phyloP scores from a whole-genome alignment of 2,797 vertebrate species.

The Alcedo quadribrachys region DNA sequence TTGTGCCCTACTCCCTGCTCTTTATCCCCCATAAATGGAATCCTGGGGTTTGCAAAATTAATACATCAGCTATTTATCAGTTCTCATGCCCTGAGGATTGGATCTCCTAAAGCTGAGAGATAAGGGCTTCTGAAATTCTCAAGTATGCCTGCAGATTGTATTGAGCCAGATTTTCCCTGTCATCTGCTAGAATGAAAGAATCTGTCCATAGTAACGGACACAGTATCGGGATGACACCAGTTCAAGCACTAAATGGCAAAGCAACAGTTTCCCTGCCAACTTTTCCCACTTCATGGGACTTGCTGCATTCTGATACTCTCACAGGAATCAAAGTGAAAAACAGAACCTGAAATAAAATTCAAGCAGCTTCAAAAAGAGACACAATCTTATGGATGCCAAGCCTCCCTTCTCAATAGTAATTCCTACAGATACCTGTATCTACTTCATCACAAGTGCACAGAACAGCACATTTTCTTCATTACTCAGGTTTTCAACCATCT shows the following conservation, averaged over 20 bases:
- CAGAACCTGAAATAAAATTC: slow-evolving; percentile 38
- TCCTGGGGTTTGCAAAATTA: background rate
- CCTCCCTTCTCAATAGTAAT: background rate
- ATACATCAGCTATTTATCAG: background rate
- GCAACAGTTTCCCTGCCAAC: background rate
- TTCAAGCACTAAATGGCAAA: background rate
- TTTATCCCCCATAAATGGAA: background rate
- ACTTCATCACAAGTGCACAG: background rate
- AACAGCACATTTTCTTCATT: background rate
- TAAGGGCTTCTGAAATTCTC: background rate
- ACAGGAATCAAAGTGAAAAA: background rate
- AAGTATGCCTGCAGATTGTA: background rate
- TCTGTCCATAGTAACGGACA: background rate
- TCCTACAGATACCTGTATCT: background rate
- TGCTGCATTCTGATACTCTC: background rate
- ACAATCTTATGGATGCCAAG: background rate
- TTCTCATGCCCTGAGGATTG: background rate
- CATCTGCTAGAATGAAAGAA: background rate
- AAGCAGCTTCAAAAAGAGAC: slow-evolving; percentile 25
- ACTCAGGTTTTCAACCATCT: background rate
- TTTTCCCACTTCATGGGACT: background rate
- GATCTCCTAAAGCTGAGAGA: background rate
- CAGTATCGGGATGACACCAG: background rate
- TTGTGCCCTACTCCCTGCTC: background rate
- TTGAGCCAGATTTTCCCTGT: background rate